phyloP scores from a whole-genome alignment of 2,797 vertebrate genomes.

The Esox lucius region DNA sequence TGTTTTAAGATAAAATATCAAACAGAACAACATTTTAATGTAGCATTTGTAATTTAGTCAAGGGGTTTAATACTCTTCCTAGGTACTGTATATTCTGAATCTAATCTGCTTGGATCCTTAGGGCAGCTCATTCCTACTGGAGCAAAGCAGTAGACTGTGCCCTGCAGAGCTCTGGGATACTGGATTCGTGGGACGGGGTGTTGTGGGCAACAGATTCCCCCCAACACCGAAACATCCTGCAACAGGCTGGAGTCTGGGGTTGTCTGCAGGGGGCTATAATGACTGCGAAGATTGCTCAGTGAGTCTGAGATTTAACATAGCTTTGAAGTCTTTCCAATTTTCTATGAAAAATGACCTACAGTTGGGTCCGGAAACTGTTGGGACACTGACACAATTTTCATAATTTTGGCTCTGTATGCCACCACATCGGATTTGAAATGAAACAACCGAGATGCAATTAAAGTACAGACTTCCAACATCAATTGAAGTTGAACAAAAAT shows the following conservation, averaged over 20 bases:
- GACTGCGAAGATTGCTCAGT: conserved; percentile 93
- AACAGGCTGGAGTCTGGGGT: conserved; percentile 86
- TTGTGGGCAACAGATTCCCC: conserved; percentile 44
- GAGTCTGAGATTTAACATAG: conserved; percentile 54
- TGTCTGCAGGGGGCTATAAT: conserved; percentile 89
- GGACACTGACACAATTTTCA: too few species aligned
- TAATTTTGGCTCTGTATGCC: too few species aligned
- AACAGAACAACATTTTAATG: too few species aligned
- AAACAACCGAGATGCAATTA: too few species aligned
- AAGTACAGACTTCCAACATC: too few species aligned
- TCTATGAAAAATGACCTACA: too few species aligned
- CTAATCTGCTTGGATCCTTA: conserved; percentile 47
- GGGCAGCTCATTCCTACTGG: conserved; percentile 87
- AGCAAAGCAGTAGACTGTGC: conserved; percentile 86
- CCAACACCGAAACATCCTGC: conserved; percentile 75
- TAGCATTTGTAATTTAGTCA: too few species aligned
- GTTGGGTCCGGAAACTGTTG: too few species aligned
- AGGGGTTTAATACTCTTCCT: too few species aligned
- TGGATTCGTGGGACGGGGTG: conserved; percentile 85
- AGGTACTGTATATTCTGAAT: neutral
- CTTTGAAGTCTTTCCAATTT: neutral
- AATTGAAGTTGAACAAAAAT: too few species aligned
- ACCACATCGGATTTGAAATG: too few species aligned
- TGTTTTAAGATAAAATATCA: too few species aligned
- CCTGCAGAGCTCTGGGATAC: conserved; percentile 72